Evolutionary conservation across 2,888 invertebrate species (phyloP).

Genomic region (Ptilodon capucinus): DNA sequence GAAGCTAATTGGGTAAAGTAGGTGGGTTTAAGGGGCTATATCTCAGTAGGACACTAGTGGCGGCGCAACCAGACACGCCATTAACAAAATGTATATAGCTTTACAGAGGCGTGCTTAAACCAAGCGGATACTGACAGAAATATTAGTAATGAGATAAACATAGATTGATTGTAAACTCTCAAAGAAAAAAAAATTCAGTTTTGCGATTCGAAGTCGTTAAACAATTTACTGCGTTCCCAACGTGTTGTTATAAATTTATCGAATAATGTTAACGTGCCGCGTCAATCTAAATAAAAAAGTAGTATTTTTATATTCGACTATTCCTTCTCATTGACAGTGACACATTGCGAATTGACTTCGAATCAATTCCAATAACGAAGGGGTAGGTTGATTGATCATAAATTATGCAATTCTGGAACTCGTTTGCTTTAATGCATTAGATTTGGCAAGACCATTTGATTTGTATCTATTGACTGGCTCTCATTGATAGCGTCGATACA

Average conservation of each 20-base stretch:
- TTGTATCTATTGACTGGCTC: not conserved
- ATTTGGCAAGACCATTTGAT: slow-evolving; percentile 7
- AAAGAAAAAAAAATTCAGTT: too few species aligned
- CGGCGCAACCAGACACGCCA: too few species aligned
- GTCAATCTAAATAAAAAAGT: not conserved
- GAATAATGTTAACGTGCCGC: not conserved
- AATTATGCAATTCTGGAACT: slow-evolving; percentile 22
- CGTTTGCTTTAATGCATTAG: slow-evolving; percentile 16
- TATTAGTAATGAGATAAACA: too few species aligned
- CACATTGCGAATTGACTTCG: slow-evolving; percentile 16
- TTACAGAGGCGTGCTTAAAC: too few species aligned
- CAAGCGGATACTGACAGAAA: too few species aligned
- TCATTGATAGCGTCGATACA: not conserved
- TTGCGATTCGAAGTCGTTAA: not conserved
- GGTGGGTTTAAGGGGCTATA: too few species aligned
- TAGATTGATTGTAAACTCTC: too few species aligned
- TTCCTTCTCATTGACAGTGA: slow-evolving; percentile 31
- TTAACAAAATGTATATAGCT: too few species aligned
- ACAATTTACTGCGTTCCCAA: not conserved
- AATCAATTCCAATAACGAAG: slow-evolving; percentile 12
- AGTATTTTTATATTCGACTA: not conserved
- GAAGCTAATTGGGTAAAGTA: too few species aligned
- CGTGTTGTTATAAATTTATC: not conserved
- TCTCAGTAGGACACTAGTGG: too few species aligned
- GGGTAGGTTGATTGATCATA: slow-evolving; percentile 13